These are phyloP conservation scores for Hyperoplus immaculatus DNA, from an alignment of 2,797 vertebrate genomes.

Conservation along the genomic window DNA sequence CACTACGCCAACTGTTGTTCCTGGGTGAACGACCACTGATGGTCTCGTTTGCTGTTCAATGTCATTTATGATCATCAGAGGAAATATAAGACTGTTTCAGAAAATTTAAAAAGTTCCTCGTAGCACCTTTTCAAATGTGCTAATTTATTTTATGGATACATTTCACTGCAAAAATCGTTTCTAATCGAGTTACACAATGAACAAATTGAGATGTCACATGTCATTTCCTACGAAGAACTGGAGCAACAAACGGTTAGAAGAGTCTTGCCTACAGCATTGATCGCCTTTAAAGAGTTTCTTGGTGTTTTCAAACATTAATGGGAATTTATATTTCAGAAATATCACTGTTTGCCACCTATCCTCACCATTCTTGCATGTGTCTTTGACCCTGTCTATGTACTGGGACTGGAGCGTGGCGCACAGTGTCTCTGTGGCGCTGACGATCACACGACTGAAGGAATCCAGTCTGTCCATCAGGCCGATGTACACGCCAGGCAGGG, in stretches of 20 bases:
- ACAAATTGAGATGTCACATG: too few species aligned
- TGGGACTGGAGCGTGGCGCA: slow-evolving; percentile 79
- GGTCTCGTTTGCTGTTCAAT: too few species aligned
- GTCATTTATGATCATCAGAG: too few species aligned
- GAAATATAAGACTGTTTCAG: too few species aligned
- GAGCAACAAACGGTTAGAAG: not conserved
- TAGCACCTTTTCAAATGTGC: too few species aligned
- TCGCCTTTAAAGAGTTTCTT: not conserved
- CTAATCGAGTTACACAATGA: too few species aligned
- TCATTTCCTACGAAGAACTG: not conserved
- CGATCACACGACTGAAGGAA: slow-evolving; percentile 81
- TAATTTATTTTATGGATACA: too few species aligned
- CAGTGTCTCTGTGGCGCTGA: slow-evolving; percentile 82
- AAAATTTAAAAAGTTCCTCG: too few species aligned
- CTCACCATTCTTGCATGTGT: slow-evolving; percentile 86
- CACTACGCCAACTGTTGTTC: too few species aligned
- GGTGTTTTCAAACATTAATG: not conserved
- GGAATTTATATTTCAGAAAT: not conserved
- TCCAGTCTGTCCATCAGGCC: slow-evolving; percentile 86
- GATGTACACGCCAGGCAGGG: slow-evolving; percentile 84
- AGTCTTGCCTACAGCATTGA: too few species aligned
- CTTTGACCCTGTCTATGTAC: slow-evolving; percentile 85
- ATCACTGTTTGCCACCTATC: not conserved
- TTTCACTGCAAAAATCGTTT: too few species aligned
- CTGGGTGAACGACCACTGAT: too few species aligned